Evolutionary conservation across 2,113 vertebrate species (phyloP).

Genomic region (Gulo gulo): DNA sequence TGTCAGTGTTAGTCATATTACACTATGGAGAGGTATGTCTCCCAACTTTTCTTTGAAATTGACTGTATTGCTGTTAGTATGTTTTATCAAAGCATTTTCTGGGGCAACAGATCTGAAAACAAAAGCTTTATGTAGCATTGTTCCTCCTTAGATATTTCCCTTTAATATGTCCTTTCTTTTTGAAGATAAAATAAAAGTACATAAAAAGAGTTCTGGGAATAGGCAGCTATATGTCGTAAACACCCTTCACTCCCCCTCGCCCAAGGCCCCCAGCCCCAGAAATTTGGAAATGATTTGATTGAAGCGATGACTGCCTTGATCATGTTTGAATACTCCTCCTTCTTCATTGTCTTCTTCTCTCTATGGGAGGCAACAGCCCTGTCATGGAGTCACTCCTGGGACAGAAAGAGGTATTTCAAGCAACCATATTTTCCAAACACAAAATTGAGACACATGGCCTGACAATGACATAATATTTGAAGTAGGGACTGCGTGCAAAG

Average conservation of each 20-base stretch:
- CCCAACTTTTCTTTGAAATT: conserved; percentile 65
- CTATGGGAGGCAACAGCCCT: conserved; percentile 34
- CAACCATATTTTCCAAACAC: conserved; percentile 68
- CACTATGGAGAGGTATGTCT: not conserved
- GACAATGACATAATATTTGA: conserved; percentile 73
- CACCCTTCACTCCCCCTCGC: conserved; percentile 42
- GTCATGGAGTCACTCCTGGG: conserved; percentile 32
- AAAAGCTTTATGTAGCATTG: conserved; percentile 73
- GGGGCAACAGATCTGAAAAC: conserved; percentile 72
- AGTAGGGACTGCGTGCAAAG: conserved; percentile 57
- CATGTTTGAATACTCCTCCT: conserved; percentile 55
- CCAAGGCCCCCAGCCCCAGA: conserved; percentile 1
- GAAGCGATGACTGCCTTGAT: conserved; percentile 66
- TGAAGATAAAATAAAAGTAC: conserved; percentile 73
- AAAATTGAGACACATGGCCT: conserved; percentile 73
- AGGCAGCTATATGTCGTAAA: conserved; percentile 68
- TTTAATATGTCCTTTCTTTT: conserved; percentile 74
- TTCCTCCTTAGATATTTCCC: conserved; percentile 65
- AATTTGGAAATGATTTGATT: conserved; percentile 71
- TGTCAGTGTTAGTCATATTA: not conserved
- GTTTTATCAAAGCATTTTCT: conserved; percentile 76
- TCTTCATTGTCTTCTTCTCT: conserved; percentile 48
- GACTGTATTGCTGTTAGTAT: conserved; percentile 54
- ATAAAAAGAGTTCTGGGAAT: conserved; percentile 72
- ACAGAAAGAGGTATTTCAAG: conserved; percentile 65